Evolutionary conservation across 2,113 vertebrate genomes (phyloP).

Genomic region (Cyanoramphus novaezelandiae): DNA sequence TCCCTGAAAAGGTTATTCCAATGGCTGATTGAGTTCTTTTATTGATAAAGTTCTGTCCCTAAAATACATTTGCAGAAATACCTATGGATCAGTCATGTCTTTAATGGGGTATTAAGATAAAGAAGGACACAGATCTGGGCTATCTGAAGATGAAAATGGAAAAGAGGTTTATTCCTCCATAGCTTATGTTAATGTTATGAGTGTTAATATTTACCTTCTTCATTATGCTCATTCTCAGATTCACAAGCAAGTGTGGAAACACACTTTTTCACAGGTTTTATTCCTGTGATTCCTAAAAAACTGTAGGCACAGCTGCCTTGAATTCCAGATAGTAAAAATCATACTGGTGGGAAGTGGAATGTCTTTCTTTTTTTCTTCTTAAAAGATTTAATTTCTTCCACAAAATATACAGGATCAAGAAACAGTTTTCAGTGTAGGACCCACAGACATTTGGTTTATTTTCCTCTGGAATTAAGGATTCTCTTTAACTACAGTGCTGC

Average conservation of each 20-base stretch:
- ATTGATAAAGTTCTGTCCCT: neutral
- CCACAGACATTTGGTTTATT: neutral
- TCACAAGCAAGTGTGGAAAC: neutral
- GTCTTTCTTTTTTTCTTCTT: neutral
- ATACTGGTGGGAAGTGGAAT: neutral
- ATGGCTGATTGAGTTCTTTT: neutral
- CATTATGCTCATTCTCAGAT: neutral
- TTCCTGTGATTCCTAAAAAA: neutral
- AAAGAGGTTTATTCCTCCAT: neutral
- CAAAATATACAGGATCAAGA: neutral
- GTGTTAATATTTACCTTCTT: neutral
- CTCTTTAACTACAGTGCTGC: neutral
- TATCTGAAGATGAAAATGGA: neutral
- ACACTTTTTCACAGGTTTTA: neutral
- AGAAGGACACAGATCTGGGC: neutral
- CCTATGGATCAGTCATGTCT: neutral
- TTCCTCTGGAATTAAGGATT: neutral
- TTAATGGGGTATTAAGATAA: neutral
- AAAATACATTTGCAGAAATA: neutral
- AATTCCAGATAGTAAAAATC: neutral
- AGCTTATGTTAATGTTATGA: neutral
- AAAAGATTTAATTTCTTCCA: neutral
- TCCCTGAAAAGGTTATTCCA: neutral
- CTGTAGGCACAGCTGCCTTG: neutral
- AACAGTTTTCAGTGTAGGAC: neutral